These are phyloP conservation scores for Drosophila rubida DNA, from an alignment of 2,888 invertebrate species.

Conservation along the genomic window DNA sequence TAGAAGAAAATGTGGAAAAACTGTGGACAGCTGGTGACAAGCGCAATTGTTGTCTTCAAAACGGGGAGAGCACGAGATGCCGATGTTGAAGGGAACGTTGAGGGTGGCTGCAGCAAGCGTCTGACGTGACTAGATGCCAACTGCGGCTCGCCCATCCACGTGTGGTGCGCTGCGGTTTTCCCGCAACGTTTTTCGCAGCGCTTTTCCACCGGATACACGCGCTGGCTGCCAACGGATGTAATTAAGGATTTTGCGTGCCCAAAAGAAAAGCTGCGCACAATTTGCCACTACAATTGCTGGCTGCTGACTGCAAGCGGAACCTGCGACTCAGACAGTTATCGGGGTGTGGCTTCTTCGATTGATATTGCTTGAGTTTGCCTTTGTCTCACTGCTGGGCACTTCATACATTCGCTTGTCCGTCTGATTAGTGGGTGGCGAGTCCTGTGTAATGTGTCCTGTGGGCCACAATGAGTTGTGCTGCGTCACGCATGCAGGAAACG, in stretches of 20 bases:
- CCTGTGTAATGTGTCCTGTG: background rate
- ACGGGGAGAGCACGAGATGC: background rate
- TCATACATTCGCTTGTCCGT: constrained; percentile 58
- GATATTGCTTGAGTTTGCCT: constrained; percentile 9
- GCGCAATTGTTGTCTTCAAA: constrained; percentile 62
- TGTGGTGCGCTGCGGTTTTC: constrained; percentile 69
- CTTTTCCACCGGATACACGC: constrained; percentile 65
- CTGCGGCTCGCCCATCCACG: constrained; percentile 67
- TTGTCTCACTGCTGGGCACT: constrained; percentile 35
- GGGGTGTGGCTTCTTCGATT: constrained; percentile 2
- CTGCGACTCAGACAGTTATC: constrained; percentile 18
- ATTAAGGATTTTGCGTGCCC: constrained; percentile 77
- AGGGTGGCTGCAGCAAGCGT: background rate
- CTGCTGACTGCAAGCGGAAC: constrained; percentile 27
- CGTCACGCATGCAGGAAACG: constrained; percentile 4
- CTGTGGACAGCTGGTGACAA: constrained; percentile 75
- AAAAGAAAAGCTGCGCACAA: constrained; percentile 53
- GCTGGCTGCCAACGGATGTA: constrained; percentile 75
- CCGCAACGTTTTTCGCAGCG: constrained; percentile 32
- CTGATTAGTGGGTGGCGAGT: constrained; percentile 55
- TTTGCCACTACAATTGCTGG: constrained; percentile 52
- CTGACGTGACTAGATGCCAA: constrained; percentile 68
- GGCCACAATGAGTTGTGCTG: background rate
- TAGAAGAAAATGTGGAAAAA: constrained; percentile 63
- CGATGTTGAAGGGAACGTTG: too few relatives aligned